Evolutionary conservation across 2,113 vertebrate species (phyloP), one percentile per base, ranked within the genome.

Genomic region (Atrichornis clamosus): DNA sequence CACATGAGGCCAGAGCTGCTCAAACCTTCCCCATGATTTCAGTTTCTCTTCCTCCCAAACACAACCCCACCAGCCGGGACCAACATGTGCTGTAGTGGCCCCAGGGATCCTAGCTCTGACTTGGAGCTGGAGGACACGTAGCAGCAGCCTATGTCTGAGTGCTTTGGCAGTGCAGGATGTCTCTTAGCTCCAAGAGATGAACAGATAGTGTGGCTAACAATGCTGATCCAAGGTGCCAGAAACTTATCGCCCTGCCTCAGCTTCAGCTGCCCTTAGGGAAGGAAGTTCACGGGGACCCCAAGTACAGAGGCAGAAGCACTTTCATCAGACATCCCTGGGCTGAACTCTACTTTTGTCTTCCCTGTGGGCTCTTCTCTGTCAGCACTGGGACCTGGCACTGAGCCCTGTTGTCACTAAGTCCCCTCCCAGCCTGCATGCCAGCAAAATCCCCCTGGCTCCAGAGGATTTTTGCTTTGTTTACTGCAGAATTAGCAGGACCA

Each of bases 121-220:
- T 62, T 0, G 2, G 49, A 50, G 55, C 74, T 68, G 73, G 41
- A 6, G 7, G 77, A 87, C 85, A 77, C 21, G 4, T 72, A 93
- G 85, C 79, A 80, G 63, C 62, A 88, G 76, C 32, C 27, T 16
- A 1, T 22, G 32, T 67, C 28, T n/a, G 73, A 55, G 63, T 60
- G 28, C 74, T 79, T 35, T 37, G 5, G 63, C 87, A 83, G 50
- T 3, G 2, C 47, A 44, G 64, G 30, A 49, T 96, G 32, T 73
- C 84, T 90, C 35, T 26, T 5, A 14, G 69, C 77, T 82, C 74
- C 5, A 2, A 74, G 52, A 89, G 92, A 94, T 93, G 77, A 87
- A 39, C 77, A 82, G 89, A 94, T 87, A 95, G 39, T 49, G 67
- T 20, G 1, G 76, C 84, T 95, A 94, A 96, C 89, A 91, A 95